Percentiles rank a stretch among this genome's conserved stretches.
Evolutionary conservation across 2,888 invertebrate genomes (phyloP).

Genomic region (Uloborus plumipes): DNA sequence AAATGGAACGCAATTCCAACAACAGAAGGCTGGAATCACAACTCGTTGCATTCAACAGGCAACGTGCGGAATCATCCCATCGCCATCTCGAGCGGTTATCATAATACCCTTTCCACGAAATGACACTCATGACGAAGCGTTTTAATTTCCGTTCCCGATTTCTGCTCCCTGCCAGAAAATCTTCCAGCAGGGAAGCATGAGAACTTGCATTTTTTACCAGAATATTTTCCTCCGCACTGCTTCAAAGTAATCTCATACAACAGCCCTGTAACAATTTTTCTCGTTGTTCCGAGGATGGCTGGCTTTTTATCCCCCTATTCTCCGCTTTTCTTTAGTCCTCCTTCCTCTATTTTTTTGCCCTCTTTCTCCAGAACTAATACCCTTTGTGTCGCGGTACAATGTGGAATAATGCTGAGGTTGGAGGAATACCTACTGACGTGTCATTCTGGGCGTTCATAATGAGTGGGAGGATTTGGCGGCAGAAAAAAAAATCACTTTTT

Average conservation of each 20-base stretch:
- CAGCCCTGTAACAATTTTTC: conserved; percentile 36
- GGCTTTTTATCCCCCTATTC: too few relatives aligned
- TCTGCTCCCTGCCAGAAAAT: background rate
- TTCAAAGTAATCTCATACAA: conserved; percentile 30
- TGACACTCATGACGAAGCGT: conserved; percentile 4
- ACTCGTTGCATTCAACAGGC: background rate
- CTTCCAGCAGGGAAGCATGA: conserved; percentile 17
- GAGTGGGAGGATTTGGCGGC: too few relatives aligned
- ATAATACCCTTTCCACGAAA: background rate
- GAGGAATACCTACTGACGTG: conserved; percentile 8
- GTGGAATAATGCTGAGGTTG: conserved; percentile 32
- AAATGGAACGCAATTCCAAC: background rate
- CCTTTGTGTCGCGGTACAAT: conserved; percentile 30
- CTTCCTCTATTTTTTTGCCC: background rate
- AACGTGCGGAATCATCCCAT: too few relatives aligned
- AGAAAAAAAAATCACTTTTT: too few relatives aligned
- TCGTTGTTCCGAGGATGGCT: background rate
- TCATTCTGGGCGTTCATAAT: conserved; percentile 10
- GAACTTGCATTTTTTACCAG: conserved; percentile 35
- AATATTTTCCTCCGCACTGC: background rate
- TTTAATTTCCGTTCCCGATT: conserved; percentile 31
- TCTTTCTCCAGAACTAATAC: background rate
- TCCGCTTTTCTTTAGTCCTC: background rate
- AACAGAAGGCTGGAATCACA: background rate
- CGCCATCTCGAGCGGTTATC: background rate